A percentile compares a stretch with the other conserved stretches of the same genome.
These are phyloP conservation scores for Pyrrhosoma nymphula DNA, from an alignment of 2,888 invertebrate genomes.

Conservation along the genomic window DNA sequence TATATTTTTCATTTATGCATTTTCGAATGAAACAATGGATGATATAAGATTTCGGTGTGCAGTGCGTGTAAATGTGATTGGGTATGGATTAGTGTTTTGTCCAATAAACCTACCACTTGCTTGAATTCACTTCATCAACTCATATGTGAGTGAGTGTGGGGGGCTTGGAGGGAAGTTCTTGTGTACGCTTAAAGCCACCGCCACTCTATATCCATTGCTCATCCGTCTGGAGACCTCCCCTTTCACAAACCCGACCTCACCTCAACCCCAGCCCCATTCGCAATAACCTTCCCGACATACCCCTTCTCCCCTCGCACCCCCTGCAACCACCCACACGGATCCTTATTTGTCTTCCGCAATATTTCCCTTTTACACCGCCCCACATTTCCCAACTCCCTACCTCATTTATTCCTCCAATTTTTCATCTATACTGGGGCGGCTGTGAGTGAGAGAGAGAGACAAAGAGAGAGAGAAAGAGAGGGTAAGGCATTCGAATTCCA, in stretches of 20 bases:
- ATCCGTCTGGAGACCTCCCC: no score
- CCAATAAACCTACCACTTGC: no score
- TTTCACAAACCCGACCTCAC: not conserved
- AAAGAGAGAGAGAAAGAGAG: not conserved
- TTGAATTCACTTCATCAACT: constrained; percentile 6
- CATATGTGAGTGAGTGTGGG: not conserved
- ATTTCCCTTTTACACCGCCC: constrained; percentile 24
- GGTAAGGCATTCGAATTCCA: constrained; percentile 48
- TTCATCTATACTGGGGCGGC: constrained; percentile 6
- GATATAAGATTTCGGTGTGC: no score
- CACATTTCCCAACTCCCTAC: not conserved
- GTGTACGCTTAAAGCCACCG: not conserved
- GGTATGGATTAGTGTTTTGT: no score
- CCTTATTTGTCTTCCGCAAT: constrained; percentile 38
- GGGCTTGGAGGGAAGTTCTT: not conserved
- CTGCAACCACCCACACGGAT: not conserved
- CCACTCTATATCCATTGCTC: not conserved
- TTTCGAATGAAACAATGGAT: no score
- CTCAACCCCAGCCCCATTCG: not conserved
- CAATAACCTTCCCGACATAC: not conserved
- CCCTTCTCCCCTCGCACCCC: not conserved
- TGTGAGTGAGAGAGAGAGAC: not conserved
- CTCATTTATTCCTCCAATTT: constrained; percentile 60
- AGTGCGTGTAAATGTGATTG: no score
- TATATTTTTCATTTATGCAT: no score